These are phyloP conservation scores for Delia radicum DNA, from an alignment of 1,140 invertebrate genomes.

Conservation along the genomic window DNA sequence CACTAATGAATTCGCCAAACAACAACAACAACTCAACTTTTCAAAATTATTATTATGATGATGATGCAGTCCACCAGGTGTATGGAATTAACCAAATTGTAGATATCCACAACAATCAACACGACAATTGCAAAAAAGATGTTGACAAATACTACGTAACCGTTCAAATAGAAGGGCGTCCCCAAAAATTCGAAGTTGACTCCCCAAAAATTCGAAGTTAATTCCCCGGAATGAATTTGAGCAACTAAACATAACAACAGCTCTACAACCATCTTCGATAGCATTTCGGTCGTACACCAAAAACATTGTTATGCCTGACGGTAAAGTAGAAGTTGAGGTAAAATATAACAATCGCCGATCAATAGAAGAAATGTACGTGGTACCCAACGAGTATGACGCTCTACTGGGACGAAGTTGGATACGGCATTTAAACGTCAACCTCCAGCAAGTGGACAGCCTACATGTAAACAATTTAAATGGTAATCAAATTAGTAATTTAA, in stretches of 20 bases:
- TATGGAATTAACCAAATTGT: neutral
- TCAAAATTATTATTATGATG: neutral
- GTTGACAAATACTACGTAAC: neutral
- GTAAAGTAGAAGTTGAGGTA: neutral
- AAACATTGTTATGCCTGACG: neutral
- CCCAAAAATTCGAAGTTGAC: no score
- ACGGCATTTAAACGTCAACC: no score
- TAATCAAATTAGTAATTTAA: neutral
- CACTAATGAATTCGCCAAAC: neutral
- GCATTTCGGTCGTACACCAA: neutral
- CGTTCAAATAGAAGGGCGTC: neutral
- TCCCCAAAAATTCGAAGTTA: neutral
- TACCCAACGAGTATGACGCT: neutral
- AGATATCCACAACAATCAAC: neutral
- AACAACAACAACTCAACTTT: neutral
- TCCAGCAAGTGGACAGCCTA: neutral
- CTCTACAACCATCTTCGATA: neutral
- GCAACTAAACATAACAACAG: neutral
- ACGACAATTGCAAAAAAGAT: neutral
- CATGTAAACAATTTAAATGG: neutral
- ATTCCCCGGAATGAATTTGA: neutral
- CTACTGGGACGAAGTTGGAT: no score
- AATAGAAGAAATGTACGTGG: neutral
- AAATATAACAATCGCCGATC: neutral
- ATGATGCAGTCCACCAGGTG: neutral